Percentiles rank a stretch among this genome's conserved stretches.
phyloP scores from a whole-genome alignment of 2,113 vertebrate species.

The Nicator chloris region DNA sequence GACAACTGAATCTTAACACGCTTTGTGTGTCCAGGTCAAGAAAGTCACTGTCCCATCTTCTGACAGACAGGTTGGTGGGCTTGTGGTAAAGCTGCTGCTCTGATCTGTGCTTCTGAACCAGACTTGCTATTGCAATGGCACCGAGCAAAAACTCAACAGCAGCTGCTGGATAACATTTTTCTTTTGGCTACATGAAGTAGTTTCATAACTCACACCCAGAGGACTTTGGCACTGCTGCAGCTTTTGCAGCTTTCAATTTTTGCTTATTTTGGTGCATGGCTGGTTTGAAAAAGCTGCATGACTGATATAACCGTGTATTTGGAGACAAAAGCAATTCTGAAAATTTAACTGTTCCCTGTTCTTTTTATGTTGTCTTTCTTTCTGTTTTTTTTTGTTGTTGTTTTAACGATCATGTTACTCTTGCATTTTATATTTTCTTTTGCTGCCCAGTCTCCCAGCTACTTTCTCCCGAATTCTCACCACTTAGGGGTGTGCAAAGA shows the following conservation, averaged over 20 bases:
- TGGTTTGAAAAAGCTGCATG: constrained; percentile 77
- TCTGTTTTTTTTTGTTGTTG: constrained; percentile 1
- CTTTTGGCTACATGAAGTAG: constrained; percentile 66
- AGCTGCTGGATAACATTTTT: constrained; percentile 69
- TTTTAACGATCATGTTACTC: constrained; percentile 72
- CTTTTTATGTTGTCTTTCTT: constrained; percentile 84
- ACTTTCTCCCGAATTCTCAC: constrained; percentile 73
- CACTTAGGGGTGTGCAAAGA: constrained; percentile 86
- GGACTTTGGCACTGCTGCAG: constrained; percentile 66
- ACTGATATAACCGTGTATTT: constrained; percentile 60
- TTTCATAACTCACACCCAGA: constrained; percentile 53
- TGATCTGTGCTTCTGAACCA: constrained; percentile 65
- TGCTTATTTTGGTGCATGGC: constrained; percentile 78
- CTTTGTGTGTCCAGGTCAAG: constrained; percentile 85
- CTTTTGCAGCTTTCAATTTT: constrained; percentile 70
- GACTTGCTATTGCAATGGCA: constrained; percentile 72
- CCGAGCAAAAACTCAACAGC: constrained; percentile 63
- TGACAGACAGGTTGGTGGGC: constrained; percentile 80
- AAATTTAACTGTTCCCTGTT: constrained; percentile 82
- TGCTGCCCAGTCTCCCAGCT: constrained; percentile 78
- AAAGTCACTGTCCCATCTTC: constrained; percentile 75
- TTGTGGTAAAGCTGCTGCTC: constrained; percentile 81
- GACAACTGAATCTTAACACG: constrained; percentile 67
- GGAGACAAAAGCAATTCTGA: constrained; percentile 63
- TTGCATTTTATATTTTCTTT: constrained; percentile 72